Conservation (phyloP, 2,888 invertebrate species). For the Gymnosoma rotundatum region DNA sequence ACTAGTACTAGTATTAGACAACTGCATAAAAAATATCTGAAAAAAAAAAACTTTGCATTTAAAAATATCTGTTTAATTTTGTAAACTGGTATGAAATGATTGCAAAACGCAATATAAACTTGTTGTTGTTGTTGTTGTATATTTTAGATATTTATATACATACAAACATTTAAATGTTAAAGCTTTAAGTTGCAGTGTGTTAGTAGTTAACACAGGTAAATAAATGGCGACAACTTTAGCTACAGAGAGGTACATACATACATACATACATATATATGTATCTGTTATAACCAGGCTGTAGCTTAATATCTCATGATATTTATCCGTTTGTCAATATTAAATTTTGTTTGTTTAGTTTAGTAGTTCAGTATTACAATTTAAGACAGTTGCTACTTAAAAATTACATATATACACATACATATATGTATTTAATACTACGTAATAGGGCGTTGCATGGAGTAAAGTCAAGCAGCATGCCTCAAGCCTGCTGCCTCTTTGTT, state of each 20-base stretch:
- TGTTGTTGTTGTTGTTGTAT: constrained; percentile 21
- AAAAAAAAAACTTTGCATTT: background rate
- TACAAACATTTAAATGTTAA: background rate
- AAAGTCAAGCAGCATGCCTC: constrained; percentile 4
- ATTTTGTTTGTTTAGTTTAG: constrained; percentile 22
- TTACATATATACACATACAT: background rate
- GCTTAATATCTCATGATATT: constrained; percentile 21
- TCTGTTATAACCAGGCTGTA: constrained; percentile 18
- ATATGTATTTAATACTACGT: background rate
- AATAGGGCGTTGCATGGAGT: constrained; percentile 3
- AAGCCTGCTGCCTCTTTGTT: too few relatives aligned
- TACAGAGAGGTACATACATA: constrained; percentile 8
- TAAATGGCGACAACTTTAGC: background rate
- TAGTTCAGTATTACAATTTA: constrained; percentile 48
- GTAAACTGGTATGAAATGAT: constrained; percentile 69
- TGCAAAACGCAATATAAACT: constrained; percentile 64
- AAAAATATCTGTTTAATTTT: constrained; percentile 58
- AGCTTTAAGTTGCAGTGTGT: constrained; percentile 50
- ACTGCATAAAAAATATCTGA: constrained; percentile 31
- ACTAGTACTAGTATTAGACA: constrained; percentile 17
- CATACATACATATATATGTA: background rate
- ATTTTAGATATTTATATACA: background rate
- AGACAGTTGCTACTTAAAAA: constrained; percentile 17
- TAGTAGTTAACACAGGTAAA: constrained; percentile 58
- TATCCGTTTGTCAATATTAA: constrained; percentile 21